Evolutionary conservation across 2,797 vertebrate species (phyloP), one percentile per base, ranked within the genome.

Genomic region (Sebastes glaucus): DNA sequence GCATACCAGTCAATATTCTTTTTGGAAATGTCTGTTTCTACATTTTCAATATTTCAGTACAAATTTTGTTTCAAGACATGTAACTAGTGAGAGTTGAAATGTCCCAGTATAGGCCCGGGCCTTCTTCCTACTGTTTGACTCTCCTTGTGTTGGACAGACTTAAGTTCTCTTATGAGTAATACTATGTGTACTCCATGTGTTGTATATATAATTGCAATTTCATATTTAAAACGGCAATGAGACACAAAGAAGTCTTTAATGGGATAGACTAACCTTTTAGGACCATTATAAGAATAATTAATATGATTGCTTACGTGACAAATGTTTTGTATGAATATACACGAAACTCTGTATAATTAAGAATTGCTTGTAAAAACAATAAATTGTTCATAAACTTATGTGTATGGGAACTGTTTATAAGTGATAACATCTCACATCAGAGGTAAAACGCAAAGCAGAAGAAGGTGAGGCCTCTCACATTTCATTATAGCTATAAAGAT

Each of bases 171-270:
- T 66, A 18, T 74, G 25, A 10, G 14, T 57, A 16, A 65, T 57
- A 27, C 11, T 64, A 25, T 28, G 23, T 42, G 55, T 42, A 56
- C 8, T 85, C 20, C 70, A 42, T 87, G 71, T 89, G 77, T 53
- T 53, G 72, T 84, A 62, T 78, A 81, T 77, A 70, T 23, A 62
- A 35, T 49, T 73, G 33, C 49, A 25, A 78, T 33, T 27, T 69
- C 56, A 3, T 92, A 88, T 86, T 90, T 91, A 90, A 91, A 88
- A 81, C 13, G 69, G 4, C 11, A 27, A 60, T 3, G 7, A 56
- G 0, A 46, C 11, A 72, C 25, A 59, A 56, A 71, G 0, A 38
- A 11, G 72, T 25, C 3, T 27, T 52, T 4, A 56, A 23, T 68
- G 55, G 32, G 8, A 72, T 32, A 6, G 14, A 61, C 33, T 68